Evolutionary conservation across 2,113 vertebrate genomes (phyloP).

Genomic region (Oryzias javanicus): DNA sequence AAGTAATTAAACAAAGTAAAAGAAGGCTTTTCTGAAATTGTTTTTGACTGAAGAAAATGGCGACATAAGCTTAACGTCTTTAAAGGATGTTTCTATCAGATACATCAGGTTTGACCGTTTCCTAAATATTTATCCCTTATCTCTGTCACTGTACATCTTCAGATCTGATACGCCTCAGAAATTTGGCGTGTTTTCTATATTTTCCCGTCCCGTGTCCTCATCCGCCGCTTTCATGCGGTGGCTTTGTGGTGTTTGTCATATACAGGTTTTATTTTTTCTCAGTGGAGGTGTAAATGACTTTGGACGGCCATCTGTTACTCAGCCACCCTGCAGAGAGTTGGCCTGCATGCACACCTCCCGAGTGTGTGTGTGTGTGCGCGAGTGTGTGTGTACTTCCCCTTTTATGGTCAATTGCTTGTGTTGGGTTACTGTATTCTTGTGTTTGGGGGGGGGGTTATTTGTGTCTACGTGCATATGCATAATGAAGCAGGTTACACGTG

Average conservation of each 20-base stretch:
- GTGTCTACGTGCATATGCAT: constrained; percentile 64
- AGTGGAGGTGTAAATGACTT: constrained; percentile 76
- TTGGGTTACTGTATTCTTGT: constrained; percentile 54
- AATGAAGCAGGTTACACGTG: constrained; percentile 42
- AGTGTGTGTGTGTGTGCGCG: constrained; percentile 34
- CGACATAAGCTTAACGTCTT: no score
- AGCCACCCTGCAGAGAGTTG: constrained; percentile 74
- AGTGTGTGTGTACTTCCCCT: constrained; percentile 16
- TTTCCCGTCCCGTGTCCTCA: neutral
- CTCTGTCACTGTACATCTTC: neutral
- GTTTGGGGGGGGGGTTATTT: constrained; percentile 51
- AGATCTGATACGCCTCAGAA: neutral
- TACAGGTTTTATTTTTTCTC: constrained; percentile 45
- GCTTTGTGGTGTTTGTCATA: constrained; percentile 24
- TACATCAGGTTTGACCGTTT: no score
- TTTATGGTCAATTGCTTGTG: constrained; percentile 52
- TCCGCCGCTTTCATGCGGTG: constrained; percentile 17
- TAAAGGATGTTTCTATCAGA: no score
- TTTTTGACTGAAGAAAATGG: no score
- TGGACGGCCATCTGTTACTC: constrained; percentile 74
- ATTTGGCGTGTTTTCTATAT: neutral
- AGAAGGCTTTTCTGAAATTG: no score
- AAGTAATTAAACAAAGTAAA: no score
- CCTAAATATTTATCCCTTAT: no score
- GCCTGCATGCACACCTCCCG: constrained; percentile 67